These are phyloP conservation scores for Ophiothrix spiculata DNA, from an alignment of 35 echinoderm and acorn worm genomes.

Conservation along the genomic window DNA sequence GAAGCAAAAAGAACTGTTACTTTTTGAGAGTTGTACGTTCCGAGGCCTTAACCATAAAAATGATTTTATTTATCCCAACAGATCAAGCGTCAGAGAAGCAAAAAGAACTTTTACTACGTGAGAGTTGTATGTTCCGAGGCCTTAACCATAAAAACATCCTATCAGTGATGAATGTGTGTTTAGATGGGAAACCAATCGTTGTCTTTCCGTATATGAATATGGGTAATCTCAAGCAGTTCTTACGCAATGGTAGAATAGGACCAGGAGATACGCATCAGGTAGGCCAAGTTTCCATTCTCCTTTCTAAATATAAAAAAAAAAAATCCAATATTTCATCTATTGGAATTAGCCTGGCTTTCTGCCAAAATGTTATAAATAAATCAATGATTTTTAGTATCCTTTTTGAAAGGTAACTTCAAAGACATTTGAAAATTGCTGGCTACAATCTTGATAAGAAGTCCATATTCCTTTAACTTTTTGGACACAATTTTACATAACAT, in stretches of 20 bases:
- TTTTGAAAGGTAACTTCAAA: too few relatives aligned
- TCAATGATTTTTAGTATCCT: too few relatives aligned
- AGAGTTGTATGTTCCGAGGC: slow-evolving; percentile 82
- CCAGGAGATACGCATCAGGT: slow-evolving; percentile 92
- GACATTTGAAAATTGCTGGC: too few relatives aligned
- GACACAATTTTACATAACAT: too few relatives aligned
- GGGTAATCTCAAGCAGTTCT: slow-evolving; percentile 88
- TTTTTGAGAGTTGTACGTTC: slow-evolving; percentile 82
- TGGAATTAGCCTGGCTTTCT: too few relatives aligned
- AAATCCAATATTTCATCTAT: too few relatives aligned
- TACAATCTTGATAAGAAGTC: too few relatives aligned
- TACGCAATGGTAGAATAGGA: slow-evolving; percentile 78
- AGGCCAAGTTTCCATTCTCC: slow-evolving; percentile 34
- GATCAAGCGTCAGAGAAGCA: slow-evolving; percentile 95
- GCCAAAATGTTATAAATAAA: too few relatives aligned
- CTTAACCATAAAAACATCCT: slow-evolving; percentile 88
- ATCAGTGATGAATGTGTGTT: slow-evolving; percentile 66
- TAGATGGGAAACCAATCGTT: slow-evolving; percentile 62
- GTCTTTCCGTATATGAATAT: slow-evolving; percentile 75
- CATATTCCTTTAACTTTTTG: too few relatives aligned
- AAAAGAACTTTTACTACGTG: slow-evolving; percentile 72
- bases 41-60: slow-evolving; percentile 87
- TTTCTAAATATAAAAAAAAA: too few relatives aligned
- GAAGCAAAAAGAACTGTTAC: slow-evolving; percentile 69
- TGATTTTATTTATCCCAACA: slow-evolving; percentile 14